phyloP scores from a whole-genome alignment of 2,888 invertebrate genomes.

The Aethes cnicana region DNA sequence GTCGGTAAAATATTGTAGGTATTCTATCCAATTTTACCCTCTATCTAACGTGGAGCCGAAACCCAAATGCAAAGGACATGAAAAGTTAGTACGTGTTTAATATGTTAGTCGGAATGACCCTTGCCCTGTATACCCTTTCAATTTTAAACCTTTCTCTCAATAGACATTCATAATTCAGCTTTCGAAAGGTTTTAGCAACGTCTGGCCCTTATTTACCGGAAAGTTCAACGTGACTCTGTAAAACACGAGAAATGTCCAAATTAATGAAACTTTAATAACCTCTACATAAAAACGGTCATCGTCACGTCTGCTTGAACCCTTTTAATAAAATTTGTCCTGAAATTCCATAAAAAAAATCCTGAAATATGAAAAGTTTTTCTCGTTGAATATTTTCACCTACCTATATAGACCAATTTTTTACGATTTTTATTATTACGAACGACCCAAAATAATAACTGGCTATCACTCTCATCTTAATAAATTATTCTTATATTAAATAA shows the following conservation, averaged over 20 bases:
- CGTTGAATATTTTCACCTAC: constrained; percentile 7
- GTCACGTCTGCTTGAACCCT: constrained; percentile 62
- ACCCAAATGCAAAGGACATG: background rate
- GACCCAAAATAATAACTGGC: too few species aligned
- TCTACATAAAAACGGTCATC: constrained; percentile 45
- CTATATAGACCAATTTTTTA: too few species aligned
- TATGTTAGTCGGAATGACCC: too few species aligned
- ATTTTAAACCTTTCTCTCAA: background rate
- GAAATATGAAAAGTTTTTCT: constrained; percentile 6
- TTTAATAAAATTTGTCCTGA: constrained; percentile 16
- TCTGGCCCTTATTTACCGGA: constrained; percentile 2
- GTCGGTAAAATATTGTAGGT: too few species aligned
- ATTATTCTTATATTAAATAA: too few species aligned
- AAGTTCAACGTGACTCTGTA: constrained; percentile 6
- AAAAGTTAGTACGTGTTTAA: too few species aligned
- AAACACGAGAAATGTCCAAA: constrained; percentile 11
- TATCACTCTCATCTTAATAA: too few species aligned
- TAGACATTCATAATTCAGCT: background rate
- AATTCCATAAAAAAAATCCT: too few species aligned
- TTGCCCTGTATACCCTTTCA: background rate
- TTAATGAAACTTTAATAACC: constrained; percentile 21
- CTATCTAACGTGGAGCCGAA: too few species aligned
- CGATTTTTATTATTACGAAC: too few species aligned
- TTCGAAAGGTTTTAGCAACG: background rate
- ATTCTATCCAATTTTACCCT: too few species aligned